Evolutionary conservation across 2,113 vertebrate genomes (phyloP), one percentile per base, ranked within the genome.

Genomic region (Amphilophus citrinellus): DNA sequence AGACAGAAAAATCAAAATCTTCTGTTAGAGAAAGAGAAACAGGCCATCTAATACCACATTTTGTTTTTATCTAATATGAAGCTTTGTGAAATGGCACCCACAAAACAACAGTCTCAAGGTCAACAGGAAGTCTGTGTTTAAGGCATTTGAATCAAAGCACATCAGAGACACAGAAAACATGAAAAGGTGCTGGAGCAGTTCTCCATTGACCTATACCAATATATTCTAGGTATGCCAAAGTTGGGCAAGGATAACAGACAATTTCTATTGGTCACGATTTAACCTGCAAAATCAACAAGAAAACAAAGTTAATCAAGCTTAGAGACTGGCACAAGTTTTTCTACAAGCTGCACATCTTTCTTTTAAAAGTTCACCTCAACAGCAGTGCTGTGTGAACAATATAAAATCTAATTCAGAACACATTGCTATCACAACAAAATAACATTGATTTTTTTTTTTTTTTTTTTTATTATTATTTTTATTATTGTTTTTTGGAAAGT

Each of bases 381-480:
- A 17, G 14, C 9, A n/a, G 27, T 7, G 14, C 75, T 76, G 37
- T 66, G 50, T 50, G 83, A 80, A 76, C 53, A 83, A 79, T 82
- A 22, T 11, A 3, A 47, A 79, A 66, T 76, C 53, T 66, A 65
- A 81, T 42, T 77, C 63, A 76, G 22, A 35, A n/a, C 18, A 76
- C 27, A 24, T 22, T 22, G 20, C 9, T n/a, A 30, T 53, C 42
- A 73, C 22, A 61, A 37, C 6, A 6, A 79, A 76, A 78, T 15
- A 78, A 80, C 63, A 60, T 1, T 77, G 24, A 20, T 50, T 71
- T 75, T 79, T 76, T 71, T 75, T 79, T 76, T 37, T n/a, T 80
- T 75, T 27, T 8, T 22, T 22, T 22, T 22, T n/a, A 37, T 9
- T 44, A 66, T 47, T 14, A 47, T 68, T 66, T 18, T 68, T 47